These are phyloP conservation scores for Amiota communis DNA, from an alignment of 2,888 invertebrate genomes.

Conservation along the genomic window DNA sequence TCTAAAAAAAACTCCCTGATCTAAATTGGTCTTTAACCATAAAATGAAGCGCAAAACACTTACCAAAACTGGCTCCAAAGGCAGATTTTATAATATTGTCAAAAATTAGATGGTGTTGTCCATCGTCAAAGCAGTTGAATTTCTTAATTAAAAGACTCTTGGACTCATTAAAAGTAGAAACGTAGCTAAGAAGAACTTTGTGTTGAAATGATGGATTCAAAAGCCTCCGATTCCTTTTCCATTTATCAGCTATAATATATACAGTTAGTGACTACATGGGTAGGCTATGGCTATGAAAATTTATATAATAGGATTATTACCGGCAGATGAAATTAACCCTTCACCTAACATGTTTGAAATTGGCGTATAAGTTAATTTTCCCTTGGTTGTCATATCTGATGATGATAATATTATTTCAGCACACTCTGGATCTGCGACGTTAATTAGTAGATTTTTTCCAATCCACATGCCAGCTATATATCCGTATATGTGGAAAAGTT, in stretches of 20 bases:
- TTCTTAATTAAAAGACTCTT: background rate
- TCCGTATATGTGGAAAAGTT: background rate
- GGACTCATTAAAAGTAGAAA: slow-evolving; percentile 9
- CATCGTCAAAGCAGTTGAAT: slow-evolving; percentile 4
- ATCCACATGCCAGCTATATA: background rate
- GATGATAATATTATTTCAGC: slow-evolving; percentile 13
- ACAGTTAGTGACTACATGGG: too few relatives aligned
- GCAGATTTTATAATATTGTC: background rate
- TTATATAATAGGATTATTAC: background rate
- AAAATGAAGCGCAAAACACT: background rate
- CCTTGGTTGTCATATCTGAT: slow-evolving; percentile 6
- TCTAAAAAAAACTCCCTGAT: background rate
- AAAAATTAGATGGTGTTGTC: background rate
- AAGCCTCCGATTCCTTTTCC: slow-evolving; percentile 18
- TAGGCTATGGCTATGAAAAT: background rate
- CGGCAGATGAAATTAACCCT: background rate
- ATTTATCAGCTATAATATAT: background rate
- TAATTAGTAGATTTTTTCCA: background rate
- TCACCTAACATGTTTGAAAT: background rate
- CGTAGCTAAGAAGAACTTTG: slow-evolving; percentile 21
- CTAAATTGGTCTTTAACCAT: too few relatives aligned
- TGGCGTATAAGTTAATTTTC: background rate
- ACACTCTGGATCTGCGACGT: background rate
- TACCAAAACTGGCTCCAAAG: slow-evolving; percentile 3
- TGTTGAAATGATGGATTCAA: slow-evolving; percentile 28